Conservation (phyloP, 2,113 vertebrate genomes). For the Catagonus wagneri region DNA sequence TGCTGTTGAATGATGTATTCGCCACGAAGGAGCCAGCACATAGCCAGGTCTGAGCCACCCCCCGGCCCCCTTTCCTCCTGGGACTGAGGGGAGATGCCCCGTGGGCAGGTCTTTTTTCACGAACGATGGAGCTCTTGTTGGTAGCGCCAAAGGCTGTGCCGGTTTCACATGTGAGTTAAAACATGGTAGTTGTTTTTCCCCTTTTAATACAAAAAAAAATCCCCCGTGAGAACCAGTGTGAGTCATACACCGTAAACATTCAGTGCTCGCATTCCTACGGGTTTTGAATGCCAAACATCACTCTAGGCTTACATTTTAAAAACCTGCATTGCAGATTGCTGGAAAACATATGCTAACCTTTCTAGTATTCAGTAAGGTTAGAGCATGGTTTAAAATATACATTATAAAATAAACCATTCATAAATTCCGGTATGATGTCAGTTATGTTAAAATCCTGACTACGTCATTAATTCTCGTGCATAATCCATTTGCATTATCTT, state of each 20-base stretch:
- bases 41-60: neutral
- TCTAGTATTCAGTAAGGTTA: constrained; percentile 58
- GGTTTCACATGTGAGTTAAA: constrained; percentile 77
- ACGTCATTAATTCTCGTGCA: constrained; percentile 63
- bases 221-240: constrained; percentile 62
- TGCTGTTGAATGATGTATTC: neutral
- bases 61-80: neutral
- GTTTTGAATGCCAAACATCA: constrained; percentile 58
- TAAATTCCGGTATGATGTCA: constrained; percentile 74
- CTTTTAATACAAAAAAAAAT: constrained; percentile 72
- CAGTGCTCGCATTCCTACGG: constrained; percentile 51
- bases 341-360: constrained; percentile 71
- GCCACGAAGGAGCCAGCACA: neutral
- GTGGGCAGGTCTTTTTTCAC: neutral
- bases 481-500: constrained; percentile 60
- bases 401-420: constrained; percentile 78
- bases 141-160: constrained; percentile 36
- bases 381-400: constrained; percentile 49
- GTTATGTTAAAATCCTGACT: constrained; percentile 69
- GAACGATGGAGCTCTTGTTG: constrained; percentile 68
- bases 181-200: constrained; percentile 47
- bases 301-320: constrained; percentile 37
- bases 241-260: constrained; percentile 77
- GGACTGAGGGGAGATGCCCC: accelerated
- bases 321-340: constrained; percentile 60